phyloP scores from a whole-genome alignment of 2,113 vertebrate species.

The Helogale parvula region DNA sequence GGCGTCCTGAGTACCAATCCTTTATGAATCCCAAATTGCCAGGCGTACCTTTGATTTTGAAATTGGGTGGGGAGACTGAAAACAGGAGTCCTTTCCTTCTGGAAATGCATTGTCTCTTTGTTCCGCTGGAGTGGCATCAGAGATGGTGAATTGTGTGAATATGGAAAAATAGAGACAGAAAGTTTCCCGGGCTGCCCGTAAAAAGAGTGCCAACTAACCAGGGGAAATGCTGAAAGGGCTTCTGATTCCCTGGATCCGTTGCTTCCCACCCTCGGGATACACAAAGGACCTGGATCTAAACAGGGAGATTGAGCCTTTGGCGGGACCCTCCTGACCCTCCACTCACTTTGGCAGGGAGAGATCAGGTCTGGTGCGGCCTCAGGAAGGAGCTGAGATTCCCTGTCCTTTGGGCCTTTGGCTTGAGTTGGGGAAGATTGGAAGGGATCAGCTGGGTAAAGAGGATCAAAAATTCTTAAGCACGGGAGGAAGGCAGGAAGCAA shows the following conservation, averaged over 20 bases:
- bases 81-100: not conserved
- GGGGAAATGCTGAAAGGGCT: not conserved
- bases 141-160: not conserved
- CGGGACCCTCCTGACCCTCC: not conserved
- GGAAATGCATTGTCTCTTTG: conserved; percentile 43
- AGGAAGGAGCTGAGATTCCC: not conserved
- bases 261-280: not conserved
- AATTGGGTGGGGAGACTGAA: not conserved
- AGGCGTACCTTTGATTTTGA: not conserved
- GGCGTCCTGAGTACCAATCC: not conserved
- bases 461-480: not conserved
- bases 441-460: not conserved
- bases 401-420: not conserved
- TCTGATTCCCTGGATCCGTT: not conserved
- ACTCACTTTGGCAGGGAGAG: not conserved
- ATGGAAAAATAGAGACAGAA: not conserved
- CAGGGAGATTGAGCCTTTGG: not conserved
- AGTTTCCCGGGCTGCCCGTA: not conserved
- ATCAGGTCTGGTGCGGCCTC: not conserved
- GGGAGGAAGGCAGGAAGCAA: conserved; percentile 14
- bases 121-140: not conserved
- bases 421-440: not conserved
- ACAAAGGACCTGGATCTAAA: not conserved
- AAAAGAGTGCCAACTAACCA: not conserved
- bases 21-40: not conserved